Evolutionary conservation across 2,797 vertebrate genomes (phyloP), one percentile per base, ranked within the genome.

Genomic region (Chelmon rostratus): DNA sequence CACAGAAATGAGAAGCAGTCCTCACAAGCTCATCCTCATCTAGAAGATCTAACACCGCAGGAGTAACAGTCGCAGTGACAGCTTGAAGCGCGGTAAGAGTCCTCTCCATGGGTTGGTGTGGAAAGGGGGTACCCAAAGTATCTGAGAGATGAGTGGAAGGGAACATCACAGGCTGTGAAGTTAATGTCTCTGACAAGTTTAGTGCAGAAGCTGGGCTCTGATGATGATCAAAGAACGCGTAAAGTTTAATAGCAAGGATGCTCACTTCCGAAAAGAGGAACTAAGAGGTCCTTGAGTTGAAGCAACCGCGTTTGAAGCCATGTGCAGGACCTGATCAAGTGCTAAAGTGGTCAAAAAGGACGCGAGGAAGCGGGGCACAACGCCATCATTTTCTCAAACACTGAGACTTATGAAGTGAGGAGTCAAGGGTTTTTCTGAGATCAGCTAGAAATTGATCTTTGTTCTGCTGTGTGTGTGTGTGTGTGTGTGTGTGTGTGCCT

Each of bases 191-290:
- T 54, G 16, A 31, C n/a, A 5, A 0, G 28, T 56, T 18, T 5
- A 23, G 1, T 9, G 5, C 7, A 15, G 2, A 23, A 50, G 9
- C 18, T 38, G 0, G 2, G 23, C 6, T 5, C 18, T 70, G 15
- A 3, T 44, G n/a, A 11, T 28, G 1, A 23, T 42, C 8, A 50
- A 2, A 25, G 6, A 47, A 63, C 31, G 8, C 3, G 3, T 33
- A 21, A 0, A 31, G 40, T 81, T 74, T 62, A 33, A 68, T 6
- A n/a, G 47, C 21, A 50, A 64, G 10, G 67, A 87, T 81, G 61
- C 73, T 71, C 4, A 7, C 16, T 33, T 57, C 7, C 1, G 54
- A 79, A 81, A 89, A 88, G 86, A 86, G 88, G 87, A 90, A 88
- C 67, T 79, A 47, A 0, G 5, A 12, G 42, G 44, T 61, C 4